Base-by-base conservation (phyloP, 2,888 invertebrate species). In the Lasius platythorax region DNA sequence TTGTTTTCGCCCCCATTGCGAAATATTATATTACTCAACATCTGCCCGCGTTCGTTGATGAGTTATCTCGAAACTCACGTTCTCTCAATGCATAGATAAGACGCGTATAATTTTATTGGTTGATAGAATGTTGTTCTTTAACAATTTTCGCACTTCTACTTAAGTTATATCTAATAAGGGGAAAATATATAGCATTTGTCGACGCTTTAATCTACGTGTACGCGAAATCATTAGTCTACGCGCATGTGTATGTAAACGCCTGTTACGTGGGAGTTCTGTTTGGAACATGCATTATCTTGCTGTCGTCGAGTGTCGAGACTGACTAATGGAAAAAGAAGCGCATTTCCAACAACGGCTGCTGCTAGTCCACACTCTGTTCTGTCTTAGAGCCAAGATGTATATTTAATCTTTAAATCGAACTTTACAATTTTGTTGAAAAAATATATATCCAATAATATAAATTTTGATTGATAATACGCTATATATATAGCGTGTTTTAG, bases 261-360 rank as follows among this genome's bases (percentile, higher is more conserved):
- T 56, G 33, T 61, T 64, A 82, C 84, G 89, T 87, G 85, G 75
- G 86, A 72, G 86, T 87, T 61, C 63, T 76, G 83, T 89, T 87
- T 75, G 82, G 78, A 83, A 82, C 83, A 85, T 86, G 84, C 76
- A 89, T 87, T 89, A 87, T 89, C 73, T 81, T 18, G 82, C 87
- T 88, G 88, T 88, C 88, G 86, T 81, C 88, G 64, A 40, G 46
- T 79, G 88, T 88, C 85, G 67, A 56, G 75, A 46, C 67, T 88
- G 83, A 88, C 87, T 88, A 88, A 86, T 86, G 88, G 86, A 83
- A 88, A 88, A 88, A 88, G 50, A 46, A 86, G 73, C 82, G 56
- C 50, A 37, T 37, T 82, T 75, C 63, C 67, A 82, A 81, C 85
- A 75, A 83, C 81, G 81, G 83, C 82, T 64, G 40, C 67, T 76